Evolutionary conservation across 2,797 vertebrate genomes (phyloP).

Genomic region (Acanthiza pusilla): DNA sequence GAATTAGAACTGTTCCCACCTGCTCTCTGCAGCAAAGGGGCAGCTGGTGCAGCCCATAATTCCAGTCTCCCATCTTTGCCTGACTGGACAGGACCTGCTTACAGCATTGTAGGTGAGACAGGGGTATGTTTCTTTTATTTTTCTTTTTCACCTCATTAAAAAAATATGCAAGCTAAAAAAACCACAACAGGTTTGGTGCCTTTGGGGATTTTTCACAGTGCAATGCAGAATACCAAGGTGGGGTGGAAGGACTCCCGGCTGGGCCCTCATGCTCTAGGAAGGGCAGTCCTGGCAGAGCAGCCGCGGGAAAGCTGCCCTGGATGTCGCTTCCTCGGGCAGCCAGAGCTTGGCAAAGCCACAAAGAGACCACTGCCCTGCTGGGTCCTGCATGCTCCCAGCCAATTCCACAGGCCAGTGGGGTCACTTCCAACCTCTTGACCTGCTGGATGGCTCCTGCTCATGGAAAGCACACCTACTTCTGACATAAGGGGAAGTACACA

Average conservation of each 20-base stretch:
- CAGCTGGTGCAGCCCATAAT: not conserved
- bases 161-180: constrained; percentile 16
- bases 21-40: not conserved
- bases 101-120: not conserved
- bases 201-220: not conserved
- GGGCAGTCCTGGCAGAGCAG: not conserved
- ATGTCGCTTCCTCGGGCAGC: accelerated
- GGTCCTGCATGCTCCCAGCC: not conserved
- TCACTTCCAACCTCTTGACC: not conserved
- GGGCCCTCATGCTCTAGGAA: not conserved
- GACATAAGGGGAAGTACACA: not conserved
- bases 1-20: not conserved
- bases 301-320: not conserved
- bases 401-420: too few species aligned
- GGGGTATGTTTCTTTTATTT: not conserved
- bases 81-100: not conserved
- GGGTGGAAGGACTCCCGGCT: accelerated
- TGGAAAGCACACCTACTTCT: not conserved
- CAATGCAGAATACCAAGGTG: not conserved
- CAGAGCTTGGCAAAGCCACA: not conserved
- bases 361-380: not conserved
- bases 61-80: not conserved
- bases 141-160: constrained; percentile 56
- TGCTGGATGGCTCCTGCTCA: not conserved
- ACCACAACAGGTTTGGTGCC: not conserved